Conservation (phyloP, 2,888 invertebrate genomes). For the Lycocerus yunnanus region DNA sequence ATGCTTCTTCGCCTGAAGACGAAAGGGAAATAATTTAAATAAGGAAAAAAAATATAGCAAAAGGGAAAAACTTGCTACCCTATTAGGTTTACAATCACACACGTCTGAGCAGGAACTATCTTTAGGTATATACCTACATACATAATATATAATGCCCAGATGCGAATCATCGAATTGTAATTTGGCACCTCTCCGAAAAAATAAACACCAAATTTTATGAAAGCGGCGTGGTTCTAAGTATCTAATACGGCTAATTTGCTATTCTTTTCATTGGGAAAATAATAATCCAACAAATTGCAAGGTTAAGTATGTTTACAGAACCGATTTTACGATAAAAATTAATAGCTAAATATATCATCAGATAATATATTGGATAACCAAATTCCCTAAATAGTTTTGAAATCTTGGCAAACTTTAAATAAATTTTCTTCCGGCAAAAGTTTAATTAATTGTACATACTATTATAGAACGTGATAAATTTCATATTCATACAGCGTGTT, state of each 20-base stretch:
- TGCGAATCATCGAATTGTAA: background rate
- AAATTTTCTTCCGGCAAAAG: background rate
- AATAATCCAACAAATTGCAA: background rate
- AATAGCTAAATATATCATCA: background rate
- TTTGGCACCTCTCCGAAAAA: background rate
- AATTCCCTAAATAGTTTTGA: background rate
- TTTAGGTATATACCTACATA: background rate
- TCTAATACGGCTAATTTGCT: background rate
- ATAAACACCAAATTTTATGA: background rate
- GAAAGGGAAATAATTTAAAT: background rate
- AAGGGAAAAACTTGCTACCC: background rate
- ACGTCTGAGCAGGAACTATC: background rate
- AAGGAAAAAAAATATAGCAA: background rate
- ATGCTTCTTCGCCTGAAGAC: background rate
- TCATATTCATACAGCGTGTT: background rate
- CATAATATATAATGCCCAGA: no score
- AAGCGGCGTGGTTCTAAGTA: background rate
- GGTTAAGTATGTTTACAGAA: background rate
- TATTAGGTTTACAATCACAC: background rate
- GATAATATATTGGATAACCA: background rate
- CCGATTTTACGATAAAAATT: background rate
- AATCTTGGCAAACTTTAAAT: background rate
- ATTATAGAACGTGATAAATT: background rate
- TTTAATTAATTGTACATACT: background rate
- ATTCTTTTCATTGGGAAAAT: background rate